phyloP scores from a whole-genome alignment of 2,113 vertebrate genomes.

The Apistogramma diplotaenia region DNA sequence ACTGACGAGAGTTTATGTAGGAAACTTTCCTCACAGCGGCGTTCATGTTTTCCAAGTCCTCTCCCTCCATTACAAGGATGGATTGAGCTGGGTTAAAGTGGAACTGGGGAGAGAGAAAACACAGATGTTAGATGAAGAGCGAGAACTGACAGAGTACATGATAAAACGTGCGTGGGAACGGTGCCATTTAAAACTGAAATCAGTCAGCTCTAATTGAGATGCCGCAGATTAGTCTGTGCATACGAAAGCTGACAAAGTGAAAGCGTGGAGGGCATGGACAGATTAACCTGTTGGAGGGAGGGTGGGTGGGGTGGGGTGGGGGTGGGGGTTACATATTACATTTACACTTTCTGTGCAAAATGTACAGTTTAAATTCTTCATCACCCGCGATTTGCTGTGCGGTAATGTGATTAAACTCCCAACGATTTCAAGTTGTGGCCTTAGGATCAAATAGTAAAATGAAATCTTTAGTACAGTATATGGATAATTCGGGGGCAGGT shows the following conservation, averaged over 20 bases:
- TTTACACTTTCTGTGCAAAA: neutral
- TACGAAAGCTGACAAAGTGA: neutral
- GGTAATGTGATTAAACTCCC: neutral
- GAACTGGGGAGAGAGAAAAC: conserved; percentile 76
- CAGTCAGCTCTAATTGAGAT: neutral
- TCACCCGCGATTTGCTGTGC: neutral
- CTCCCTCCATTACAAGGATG: conserved; percentile 92
- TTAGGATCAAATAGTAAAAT: neutral
- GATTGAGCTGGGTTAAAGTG: conserved; percentile 98
- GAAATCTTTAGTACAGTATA: neutral
- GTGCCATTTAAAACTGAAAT: conserved; percentile 5
- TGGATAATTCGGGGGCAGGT: neutral
- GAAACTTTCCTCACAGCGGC: conserved; percentile 89
- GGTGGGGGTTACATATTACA: neutral
- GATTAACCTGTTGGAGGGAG: neutral
- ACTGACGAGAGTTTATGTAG: conserved; percentile 97
- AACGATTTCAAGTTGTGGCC: neutral
- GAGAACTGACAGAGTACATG: neutral
- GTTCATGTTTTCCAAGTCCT: conserved; percentile 92
- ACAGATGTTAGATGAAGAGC: neutral
- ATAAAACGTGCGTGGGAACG: neutral
- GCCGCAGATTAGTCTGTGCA: neutral
- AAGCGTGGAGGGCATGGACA: neutral
- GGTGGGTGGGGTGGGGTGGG: neutral
- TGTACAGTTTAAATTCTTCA: fast-evolving